These are phyloP conservation scores for Capreolus pygargus DNA, from an alignment of 2,113 vertebrate species.

Conservation along the genomic window DNA sequence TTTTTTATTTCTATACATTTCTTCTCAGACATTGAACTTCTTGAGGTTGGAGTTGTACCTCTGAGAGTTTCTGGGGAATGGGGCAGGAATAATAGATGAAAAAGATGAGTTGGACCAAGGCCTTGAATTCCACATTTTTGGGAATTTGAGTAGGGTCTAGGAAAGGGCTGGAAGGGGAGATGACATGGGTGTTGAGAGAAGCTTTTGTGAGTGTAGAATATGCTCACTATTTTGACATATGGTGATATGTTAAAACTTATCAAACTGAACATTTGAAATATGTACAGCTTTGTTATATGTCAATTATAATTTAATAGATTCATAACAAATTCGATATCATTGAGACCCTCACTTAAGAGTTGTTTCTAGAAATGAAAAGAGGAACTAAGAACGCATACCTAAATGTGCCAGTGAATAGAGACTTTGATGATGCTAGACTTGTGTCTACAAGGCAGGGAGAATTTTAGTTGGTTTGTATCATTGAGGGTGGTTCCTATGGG, in stretches of 20 bases:
- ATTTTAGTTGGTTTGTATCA: background rate
- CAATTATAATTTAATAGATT: background rate
- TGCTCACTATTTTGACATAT: background rate
- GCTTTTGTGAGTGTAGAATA: background rate
- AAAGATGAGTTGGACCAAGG: background rate
- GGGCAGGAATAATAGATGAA: background rate
- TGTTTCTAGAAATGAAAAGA: background rate
- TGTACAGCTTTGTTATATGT: background rate
- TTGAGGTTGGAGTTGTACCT: background rate
- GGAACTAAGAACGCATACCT: background rate
- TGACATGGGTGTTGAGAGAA: background rate
- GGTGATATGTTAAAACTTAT: background rate
- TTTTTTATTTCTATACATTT: background rate
- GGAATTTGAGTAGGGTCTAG: background rate
- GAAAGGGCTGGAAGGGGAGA: background rate
- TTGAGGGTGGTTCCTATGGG: background rate
- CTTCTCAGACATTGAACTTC: background rate
- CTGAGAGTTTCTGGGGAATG: background rate
- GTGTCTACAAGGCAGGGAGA: background rate
- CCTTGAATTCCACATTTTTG: background rate
- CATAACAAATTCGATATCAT: background rate
- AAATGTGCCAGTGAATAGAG: background rate
- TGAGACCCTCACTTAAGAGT: background rate
- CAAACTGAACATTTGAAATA: background rate
- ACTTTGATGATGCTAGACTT: background rate